phyloP scores from a whole-genome alignment of 1,140 invertebrate species.

The Dinothrombium tinctorium region DNA sequence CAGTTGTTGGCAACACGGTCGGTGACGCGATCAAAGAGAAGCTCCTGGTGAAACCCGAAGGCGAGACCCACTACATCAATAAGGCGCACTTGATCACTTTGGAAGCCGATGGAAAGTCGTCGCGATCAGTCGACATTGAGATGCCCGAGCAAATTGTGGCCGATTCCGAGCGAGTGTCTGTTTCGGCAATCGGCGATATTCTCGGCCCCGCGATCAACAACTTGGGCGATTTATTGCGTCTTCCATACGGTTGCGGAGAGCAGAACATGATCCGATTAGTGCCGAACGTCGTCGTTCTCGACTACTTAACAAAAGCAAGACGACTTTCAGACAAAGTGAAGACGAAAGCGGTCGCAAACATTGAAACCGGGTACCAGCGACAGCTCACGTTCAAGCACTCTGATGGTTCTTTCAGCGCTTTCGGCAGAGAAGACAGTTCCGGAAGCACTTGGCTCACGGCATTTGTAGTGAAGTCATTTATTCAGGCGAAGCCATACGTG shows the following conservation, averaged over 20 bases:
- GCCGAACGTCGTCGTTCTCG: constrained; percentile 58
- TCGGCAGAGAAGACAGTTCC: constrained; percentile 47
- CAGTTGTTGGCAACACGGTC: constrained; percentile 24
- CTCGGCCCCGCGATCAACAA: constrained; percentile 46
- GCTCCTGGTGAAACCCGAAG: constrained; percentile 51
- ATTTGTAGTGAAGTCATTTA: constrained; percentile 66
- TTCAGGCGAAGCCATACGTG: constrained; percentile 50
- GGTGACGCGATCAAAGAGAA: constrained; percentile 44
- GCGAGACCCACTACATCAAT: constrained; percentile 46
- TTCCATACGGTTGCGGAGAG: constrained; percentile 77
- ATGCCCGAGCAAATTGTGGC: constrained; percentile 44
- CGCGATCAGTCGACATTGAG: constrained; percentile 28
- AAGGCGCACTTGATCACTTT: constrained; percentile 49
- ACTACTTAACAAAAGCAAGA: constrained; percentile 38
- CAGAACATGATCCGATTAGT: constrained; percentile 85
- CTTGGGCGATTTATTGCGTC: constrained; percentile 37
- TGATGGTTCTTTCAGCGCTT: constrained; percentile 88
- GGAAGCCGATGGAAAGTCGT: constrained; percentile 12
- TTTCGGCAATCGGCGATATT: constrained; percentile 47
- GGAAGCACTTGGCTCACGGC: constrained; percentile 94
- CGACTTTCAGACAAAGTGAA: constrained; percentile 38
- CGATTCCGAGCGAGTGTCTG: constrained; percentile 42
- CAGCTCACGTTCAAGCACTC: constrained; percentile 62
- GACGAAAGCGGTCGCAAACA: constrained; percentile 40
- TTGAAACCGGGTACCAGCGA: constrained; percentile 71